Evolutionary conservation across 2,888 invertebrate genomes (phyloP).

Genomic region (Minunthozetes semirufus): DNA sequence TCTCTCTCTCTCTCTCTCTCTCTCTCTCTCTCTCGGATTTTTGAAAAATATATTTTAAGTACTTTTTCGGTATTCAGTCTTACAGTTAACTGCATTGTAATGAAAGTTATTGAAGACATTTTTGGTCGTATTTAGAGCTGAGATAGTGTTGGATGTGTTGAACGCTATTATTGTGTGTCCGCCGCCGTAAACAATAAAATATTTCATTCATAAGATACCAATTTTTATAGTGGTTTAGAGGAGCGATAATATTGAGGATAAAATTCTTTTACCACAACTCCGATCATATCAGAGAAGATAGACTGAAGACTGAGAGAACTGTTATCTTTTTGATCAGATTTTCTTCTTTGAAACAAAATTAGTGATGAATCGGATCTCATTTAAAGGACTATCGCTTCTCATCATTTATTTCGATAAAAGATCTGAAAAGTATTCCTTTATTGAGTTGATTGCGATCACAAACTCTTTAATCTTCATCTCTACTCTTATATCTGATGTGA

Average conservation of each 20-base stretch:
- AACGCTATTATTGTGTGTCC: background rate
- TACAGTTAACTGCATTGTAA: conserved; percentile 18
- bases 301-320: background rate
- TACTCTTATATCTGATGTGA: conserved; percentile 2
- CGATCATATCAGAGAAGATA: conserved; percentile 13
- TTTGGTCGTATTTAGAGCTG: background rate
- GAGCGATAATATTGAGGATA: conserved; percentile 4
- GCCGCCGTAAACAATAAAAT: background rate
- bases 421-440: conserved; percentile 1
- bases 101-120: background rate
- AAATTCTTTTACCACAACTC: conserved; percentile 25
- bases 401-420: conserved; percentile 24
- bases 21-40: conserved; percentile 1
- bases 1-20: conserved; percentile 30
- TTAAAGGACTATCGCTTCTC: background rate
- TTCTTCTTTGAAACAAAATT: background rate
- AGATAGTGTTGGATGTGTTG: background rate
- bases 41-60: conserved; percentile 9
- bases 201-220: conserved; percentile 22
- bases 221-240: background rate
- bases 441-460: conserved; percentile 18
- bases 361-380: conserved; percentile 5
- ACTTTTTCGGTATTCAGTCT: background rate
- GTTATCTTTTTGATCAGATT: background rate
- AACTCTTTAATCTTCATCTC: conserved; percentile 30